Percentiles rank a stretch among this genome's conserved stretches.
Evolutionary conservation across 2,888 invertebrate species (phyloP).

Genomic region (Electrophaes corylata): DNA sequence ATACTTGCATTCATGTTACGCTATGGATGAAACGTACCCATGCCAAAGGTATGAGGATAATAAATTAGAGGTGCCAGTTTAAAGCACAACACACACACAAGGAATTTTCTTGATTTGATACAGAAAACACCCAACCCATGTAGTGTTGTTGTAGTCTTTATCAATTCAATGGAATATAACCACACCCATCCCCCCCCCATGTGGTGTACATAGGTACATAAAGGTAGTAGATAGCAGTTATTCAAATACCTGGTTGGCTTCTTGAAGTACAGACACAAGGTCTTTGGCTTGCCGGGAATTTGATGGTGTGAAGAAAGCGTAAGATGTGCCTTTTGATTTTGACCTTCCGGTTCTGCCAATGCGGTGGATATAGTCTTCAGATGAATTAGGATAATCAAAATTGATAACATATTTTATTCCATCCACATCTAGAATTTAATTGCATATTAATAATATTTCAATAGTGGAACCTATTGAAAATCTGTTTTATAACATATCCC

Average conservation of each 20-base stretch:
- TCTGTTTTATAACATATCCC: neutral
- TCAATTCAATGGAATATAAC: too few relatives aligned
- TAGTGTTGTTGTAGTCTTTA: too few relatives aligned
- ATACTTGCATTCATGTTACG: constrained; percentile 90
- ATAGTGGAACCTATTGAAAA: constrained; percentile 22
- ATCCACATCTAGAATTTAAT: constrained; percentile 91
- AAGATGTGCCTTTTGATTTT: constrained; percentile 94
- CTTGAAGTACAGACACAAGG: constrained; percentile 93
- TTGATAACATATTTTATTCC: constrained; percentile 98
- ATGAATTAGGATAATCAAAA: constrained; percentile 97
- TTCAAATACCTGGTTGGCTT: constrained; percentile 92
- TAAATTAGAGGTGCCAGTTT: too few relatives aligned
- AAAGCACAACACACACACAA: too few relatives aligned
- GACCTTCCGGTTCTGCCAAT: constrained; percentile 97
- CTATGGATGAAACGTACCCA: constrained; percentile 86
- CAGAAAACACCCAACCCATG: too few relatives aligned
- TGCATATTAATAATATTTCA: constrained; percentile 22
- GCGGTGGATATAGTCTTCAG: constrained; percentile 97
- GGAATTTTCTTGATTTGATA: too few relatives aligned
- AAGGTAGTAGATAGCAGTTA: neutral
- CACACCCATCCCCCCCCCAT: too few relatives aligned
- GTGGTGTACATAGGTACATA: too few relatives aligned
- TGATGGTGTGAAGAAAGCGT: constrained; percentile 96
- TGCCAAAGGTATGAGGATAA: constrained; percentile 90
- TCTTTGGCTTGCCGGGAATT: constrained; percentile 95